Evolutionary conservation across 2,797 vertebrate genomes (phyloP), one percentile per base, ranked within the genome.

Genomic region (Acropternis orthonyx): DNA sequence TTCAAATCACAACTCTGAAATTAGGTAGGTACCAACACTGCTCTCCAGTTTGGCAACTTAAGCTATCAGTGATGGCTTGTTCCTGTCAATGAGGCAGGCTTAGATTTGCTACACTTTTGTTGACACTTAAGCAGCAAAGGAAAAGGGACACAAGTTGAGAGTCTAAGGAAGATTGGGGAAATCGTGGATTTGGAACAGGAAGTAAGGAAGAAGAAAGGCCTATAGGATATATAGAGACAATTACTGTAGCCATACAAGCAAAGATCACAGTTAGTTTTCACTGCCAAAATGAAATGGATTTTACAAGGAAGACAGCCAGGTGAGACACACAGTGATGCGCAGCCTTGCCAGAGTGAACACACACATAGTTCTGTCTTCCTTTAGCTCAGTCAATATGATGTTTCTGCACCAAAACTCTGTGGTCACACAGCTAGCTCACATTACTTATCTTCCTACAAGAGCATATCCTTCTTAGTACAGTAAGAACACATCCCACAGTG

Each of bases 321-420:
- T 22, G 34, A 4, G 34, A 39, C 44, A 52, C 8, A 10, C 0
- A 0, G 34, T 26, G 43, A 71, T 8, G 8, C 11, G 49, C 46
- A 69, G 58, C 19, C 65, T n/a, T 46, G 24, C 28, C 19, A 24
- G 39, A 69, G 18, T 26, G 56, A 69, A 27, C 28, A 44, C 21
- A 56, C 32, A 41, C 9, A 23, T 9, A 44, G 16, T 4, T 71
- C 58, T 66, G 22, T 26, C 56, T 37, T 68, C 41, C 43, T 71
- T 54, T 39, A 58, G 14, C 37, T 49, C 49, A 61, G 41, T 49
- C 61, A 85, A 27, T 20, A 10, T 5, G 20, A 61, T 14, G 27
- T 63, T 65, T 56, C 46, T 83, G 43, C 58, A 68, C 23, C 67
- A 30, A 41, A 93, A 44, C 10, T 17, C 41, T 19, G 1, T 6